A percentile compares a stretch with the other conserved stretches of the same genome.
These are phyloP conservation scores for Chrysodeixis includens DNA, from an alignment of 2,888 invertebrate species.

Conservation along the genomic window DNA sequence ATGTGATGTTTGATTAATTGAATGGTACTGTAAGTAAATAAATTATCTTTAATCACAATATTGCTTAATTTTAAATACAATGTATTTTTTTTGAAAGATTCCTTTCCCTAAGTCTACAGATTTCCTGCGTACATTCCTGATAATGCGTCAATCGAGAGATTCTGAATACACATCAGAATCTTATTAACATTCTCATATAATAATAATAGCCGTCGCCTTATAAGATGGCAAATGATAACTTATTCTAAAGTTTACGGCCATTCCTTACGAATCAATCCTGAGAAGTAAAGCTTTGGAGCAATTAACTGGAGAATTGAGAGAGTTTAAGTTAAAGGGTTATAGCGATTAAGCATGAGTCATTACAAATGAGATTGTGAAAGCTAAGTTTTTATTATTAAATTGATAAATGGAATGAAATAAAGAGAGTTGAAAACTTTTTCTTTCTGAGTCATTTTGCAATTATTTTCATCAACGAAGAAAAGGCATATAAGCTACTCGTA, in stretches of 20 bases:
- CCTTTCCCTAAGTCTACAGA: neutral
- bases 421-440: too few relatives aligned
- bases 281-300: slow-evolving; percentile 69
- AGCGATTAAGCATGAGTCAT: slow-evolving; percentile 20
- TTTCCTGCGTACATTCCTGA: neutral
- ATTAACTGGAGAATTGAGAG: slow-evolving; percentile 67
- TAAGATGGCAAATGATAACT: slow-evolving; percentile 10
- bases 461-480: too few relatives aligned
- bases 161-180: neutral
- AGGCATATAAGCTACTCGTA: too few relatives aligned
- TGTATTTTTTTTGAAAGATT: too few relatives aligned
- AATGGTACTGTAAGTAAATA: too few relatives aligned
- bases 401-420: too few relatives aligned
- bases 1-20: too few relatives aligned
- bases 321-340: slow-evolving; percentile 50
- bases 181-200: slow-evolving; percentile 5
- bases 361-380: neutral
- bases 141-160: neutral
- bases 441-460: too few relatives aligned
- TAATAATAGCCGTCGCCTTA: slow-evolving; percentile 5
- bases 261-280: slow-evolving; percentile 75
- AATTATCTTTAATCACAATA: too few relatives aligned
- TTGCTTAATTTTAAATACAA: too few relatives aligned
- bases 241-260: slow-evolving; percentile 34
- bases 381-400: too few relatives aligned